Base-by-base conservation (phyloP, 2,888 invertebrate species). In the Dryadula phaetusa region DNA sequence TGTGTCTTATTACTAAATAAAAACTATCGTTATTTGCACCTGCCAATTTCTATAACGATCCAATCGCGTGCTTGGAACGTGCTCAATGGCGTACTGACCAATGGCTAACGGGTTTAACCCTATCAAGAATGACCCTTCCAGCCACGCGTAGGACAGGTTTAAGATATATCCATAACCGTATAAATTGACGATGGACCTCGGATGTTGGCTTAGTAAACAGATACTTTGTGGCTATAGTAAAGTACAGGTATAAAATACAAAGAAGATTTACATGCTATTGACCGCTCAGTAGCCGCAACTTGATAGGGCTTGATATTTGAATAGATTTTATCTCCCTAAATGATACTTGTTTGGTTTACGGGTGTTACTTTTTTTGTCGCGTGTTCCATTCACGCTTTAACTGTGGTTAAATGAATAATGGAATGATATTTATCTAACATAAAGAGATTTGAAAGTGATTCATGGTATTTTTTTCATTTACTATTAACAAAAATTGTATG, bases 121-220 rank as follows among this genome's bases (percentile, higher is more conserved):
- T 71, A 79, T 77, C 88, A 79, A 89, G 87, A 87, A 87, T 56
- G 49, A 70, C 70, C 70, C 84, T 77, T 71, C 77, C 75, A 79
- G 66, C 64, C 66, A 71, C 68, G 70, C 68, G 69, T 34, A 28
- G 66, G 72, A 75, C 81, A 75, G 73, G 77, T 77, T 79, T 73
- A 70, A 75, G 74, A 28, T 10, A 37, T 37, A 49, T 80, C 81
- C 77, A 82, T 81, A 79, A 76, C 25, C 80, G 80, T 82, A 83
- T 88, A 87, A 86, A 88, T 79, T 16, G 28, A 49, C n/a, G 69
- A 82, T 90, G 91, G 90, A 87, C 88, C 92, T 80, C 80, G 90
- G 92, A 92, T 92, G 92, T 85, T 90, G 84, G 79, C 76, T 79
- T 79, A 81, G 84, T 87, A 89, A 88, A 86, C 79, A 85, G 79